These are phyloP conservation scores for Fragum sueziense DNA, from an alignment of 2,888 invertebrate species.

Conservation along the genomic window DNA sequence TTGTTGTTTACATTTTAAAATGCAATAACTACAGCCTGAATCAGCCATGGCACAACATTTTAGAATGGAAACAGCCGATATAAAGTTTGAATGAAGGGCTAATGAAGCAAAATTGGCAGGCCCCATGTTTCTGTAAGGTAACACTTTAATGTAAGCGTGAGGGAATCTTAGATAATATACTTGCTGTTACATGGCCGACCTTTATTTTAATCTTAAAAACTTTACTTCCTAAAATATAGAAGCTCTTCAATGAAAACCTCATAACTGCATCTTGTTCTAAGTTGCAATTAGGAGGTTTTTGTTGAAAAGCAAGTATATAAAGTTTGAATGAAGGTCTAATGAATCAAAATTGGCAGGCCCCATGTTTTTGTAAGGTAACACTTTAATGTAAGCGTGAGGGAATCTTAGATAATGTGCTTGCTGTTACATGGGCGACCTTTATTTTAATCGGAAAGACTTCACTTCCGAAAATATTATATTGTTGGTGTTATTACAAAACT, in stretches of 20 bases:
- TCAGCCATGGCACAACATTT: too few relatives aligned
- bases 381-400: slow-evolving; percentile 26
- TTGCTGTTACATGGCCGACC: background rate
- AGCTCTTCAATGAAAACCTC: too few relatives aligned
- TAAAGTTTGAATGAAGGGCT: slow-evolving; percentile 6
- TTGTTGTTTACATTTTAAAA: too few relatives aligned
- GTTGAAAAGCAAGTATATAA: too few relatives aligned
- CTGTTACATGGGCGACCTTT: background rate
- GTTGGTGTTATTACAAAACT: too few relatives aligned
- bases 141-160: slow-evolving; percentile 27
- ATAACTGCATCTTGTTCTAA: too few relatives aligned
- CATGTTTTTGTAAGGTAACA: slow-evolving; percentile 24
- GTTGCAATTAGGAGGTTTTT: too few relatives aligned
- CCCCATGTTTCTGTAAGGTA: slow-evolving; percentile 25
- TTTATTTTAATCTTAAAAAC: background rate
- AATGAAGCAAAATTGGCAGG: slow-evolving; percentile 21
- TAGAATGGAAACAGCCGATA: too few relatives aligned
- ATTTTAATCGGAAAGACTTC: background rate
- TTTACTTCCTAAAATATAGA: too few relatives aligned
- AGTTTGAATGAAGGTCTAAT: slow-evolving; percentile 7
- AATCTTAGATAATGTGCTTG: slow-evolving; percentile 19
- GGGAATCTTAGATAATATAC: slow-evolving; percentile 21
- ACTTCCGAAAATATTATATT: too few relatives aligned
- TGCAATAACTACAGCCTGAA: too few relatives aligned
- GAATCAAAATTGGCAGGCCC: slow-evolving; percentile 22